phyloP scores from a whole-genome alignment of 2,113 vertebrate genomes.

The Oncorhynchus clarkii region DNA sequence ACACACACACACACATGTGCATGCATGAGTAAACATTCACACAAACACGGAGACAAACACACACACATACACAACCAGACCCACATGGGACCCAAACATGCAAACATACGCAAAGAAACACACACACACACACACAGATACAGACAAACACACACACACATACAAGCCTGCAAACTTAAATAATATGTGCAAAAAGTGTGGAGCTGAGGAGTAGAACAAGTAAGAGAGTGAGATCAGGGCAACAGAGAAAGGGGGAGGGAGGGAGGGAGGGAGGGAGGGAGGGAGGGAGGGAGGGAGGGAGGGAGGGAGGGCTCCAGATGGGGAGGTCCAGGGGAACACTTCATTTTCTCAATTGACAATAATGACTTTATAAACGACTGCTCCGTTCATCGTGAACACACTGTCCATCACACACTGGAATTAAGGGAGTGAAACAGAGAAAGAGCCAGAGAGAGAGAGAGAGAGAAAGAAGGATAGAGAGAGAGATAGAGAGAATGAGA shows the following conservation, averaged over 20 bases:
- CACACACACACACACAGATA: neutral
- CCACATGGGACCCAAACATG: too few species aligned
- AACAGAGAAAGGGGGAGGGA: constrained; percentile 12
- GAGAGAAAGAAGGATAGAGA: constrained; percentile 14
- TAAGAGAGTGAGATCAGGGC: constrained; percentile 10
- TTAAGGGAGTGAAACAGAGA: constrained; percentile 54
- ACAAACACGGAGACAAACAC: neutral
- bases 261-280: too few species aligned
- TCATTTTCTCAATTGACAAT: constrained; percentile 80
- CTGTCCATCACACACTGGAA: constrained; percentile 67
- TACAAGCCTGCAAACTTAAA: neutral
- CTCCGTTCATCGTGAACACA: constrained; percentile 65
- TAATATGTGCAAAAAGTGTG: too few species aligned
- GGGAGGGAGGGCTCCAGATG: constrained; percentile 63
- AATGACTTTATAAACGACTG: constrained; percentile 75
- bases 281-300: neutral
- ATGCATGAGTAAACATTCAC: too few species aligned
- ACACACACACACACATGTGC: neutral
- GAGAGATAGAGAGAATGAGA: neutral
- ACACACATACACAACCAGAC: constrained; percentile 1
- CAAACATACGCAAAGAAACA: neutral
- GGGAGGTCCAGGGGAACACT: constrained; percentile 72
- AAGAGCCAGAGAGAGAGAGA: constrained; percentile 18
- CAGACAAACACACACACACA: neutral
- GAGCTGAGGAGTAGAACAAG: neutral